These are phyloP conservation scores for Phalloptychus januarius DNA, from an alignment of 2,797 vertebrate species.

Conservation along the genomic window DNA sequence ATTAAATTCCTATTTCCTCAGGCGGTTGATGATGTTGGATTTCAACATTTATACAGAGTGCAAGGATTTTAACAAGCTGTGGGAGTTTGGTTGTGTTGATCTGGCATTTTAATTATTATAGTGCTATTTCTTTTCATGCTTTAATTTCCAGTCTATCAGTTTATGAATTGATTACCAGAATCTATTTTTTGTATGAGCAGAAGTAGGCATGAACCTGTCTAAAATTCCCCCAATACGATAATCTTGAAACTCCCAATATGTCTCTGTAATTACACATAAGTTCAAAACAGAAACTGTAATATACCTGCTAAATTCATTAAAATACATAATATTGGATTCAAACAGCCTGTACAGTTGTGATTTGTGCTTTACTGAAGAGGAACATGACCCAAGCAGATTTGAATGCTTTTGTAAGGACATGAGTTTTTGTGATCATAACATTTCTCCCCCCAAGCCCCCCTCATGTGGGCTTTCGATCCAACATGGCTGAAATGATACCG, in stretches of 20 bases:
- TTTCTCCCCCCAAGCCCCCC: background rate
- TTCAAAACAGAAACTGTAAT: background rate
- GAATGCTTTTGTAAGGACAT: constrained; percentile 35
- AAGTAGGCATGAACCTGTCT: background rate
- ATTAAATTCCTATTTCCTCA: background rate
- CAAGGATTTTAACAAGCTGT: background rate
- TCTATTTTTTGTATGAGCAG: background rate
- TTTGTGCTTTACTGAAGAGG: background rate
- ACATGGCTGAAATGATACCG: constrained; percentile 9
- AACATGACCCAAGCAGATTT: constrained; percentile 30
- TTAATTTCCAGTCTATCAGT: background rate
- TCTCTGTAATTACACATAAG: background rate
- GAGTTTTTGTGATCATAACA: constrained; percentile 13
- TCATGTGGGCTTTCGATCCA: background rate
- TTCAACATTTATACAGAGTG: background rate
- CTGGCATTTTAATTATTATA: background rate
- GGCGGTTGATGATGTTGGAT: background rate
- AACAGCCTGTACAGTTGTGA: background rate
- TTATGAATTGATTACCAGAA: background rate
- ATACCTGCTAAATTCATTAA: background rate
- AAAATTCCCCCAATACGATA: background rate
- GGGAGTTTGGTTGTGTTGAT: background rate
- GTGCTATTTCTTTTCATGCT: background rate
- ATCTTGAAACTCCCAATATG: background rate
- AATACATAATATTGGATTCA: background rate